Conservation (phyloP, 1,140 invertebrate species). For the Ylistrum balloti region DNA sequence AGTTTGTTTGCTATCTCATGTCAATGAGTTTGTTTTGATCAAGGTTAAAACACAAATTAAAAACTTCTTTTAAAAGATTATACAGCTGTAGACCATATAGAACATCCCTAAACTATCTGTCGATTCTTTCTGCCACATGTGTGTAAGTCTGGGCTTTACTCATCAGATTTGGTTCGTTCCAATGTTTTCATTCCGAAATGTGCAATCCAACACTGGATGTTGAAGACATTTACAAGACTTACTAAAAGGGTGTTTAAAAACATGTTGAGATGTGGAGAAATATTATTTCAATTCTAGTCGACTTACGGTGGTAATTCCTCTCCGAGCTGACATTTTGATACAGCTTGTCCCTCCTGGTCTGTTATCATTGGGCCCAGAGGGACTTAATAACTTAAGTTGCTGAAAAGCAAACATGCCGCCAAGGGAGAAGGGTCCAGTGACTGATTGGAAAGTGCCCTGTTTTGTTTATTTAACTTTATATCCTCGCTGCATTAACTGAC, state of each 20-base stretch:
- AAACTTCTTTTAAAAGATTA: not conserved
- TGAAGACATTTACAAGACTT: constrained; percentile 26
- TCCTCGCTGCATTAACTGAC: not conserved
- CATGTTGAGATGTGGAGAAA: constrained; percentile 38
- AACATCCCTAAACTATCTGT: not conserved
- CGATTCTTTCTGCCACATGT: not conserved
- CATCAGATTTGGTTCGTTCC: not conserved
- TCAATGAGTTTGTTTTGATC: not conserved
- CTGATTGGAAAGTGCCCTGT: constrained; percentile 7
- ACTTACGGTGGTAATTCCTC: not conserved
- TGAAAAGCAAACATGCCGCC: constrained; percentile 36
- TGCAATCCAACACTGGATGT: not conserved
- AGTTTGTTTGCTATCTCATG: not conserved
- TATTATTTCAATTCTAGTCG: constrained; percentile 5
- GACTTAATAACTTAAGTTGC: constrained; percentile 22
- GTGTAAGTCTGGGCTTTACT: not conserved
- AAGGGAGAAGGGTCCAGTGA: not conserved
- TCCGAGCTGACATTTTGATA: not conserved
- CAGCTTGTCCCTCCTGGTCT: not conserved
- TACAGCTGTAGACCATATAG: not conserved
- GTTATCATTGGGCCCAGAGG: not conserved
- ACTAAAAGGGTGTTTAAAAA: constrained; percentile 28
- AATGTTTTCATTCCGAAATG: constrained; percentile 28
- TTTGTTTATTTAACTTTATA: constrained; percentile 22
- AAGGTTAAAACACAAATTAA: not conserved